Evolutionary conservation across 2,888 invertebrate species (phyloP).

Genomic region (Lutraria lutraria): DNA sequence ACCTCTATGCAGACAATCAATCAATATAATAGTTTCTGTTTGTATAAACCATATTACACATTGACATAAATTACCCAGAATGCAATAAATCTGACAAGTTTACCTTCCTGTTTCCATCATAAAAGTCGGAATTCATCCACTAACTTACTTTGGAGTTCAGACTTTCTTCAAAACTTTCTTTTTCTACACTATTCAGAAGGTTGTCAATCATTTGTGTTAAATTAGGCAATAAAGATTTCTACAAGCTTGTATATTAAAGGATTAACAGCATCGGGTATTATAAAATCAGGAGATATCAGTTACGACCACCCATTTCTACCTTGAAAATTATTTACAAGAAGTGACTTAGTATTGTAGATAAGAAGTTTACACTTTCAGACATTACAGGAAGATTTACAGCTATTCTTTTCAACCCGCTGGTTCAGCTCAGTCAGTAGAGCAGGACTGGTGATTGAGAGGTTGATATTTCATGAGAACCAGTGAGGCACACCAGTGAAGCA

Average conservation of each 20-base stretch:
- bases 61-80: constrained; percentile 36
- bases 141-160: neutral
- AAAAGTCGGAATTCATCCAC: constrained; percentile 14
- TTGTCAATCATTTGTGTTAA: constrained; percentile 41
- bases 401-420: too few species aligned
- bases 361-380: neutral
- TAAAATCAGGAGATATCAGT: constrained; percentile 28
- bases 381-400: neutral
- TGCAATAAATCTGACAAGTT: constrained; percentile 36
- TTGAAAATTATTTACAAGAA: constrained; percentile 12
- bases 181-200: neutral
- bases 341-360: neutral
- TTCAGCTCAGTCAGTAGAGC: too few species aligned
- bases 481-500: too few species aligned
- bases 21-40: neutral
- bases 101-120: constrained; percentile 27
- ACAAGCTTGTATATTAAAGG: constrained; percentile 33
- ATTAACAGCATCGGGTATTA: constrained; percentile 28
- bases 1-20: neutral
- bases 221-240: constrained; percentile 47
- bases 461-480: too few species aligned
- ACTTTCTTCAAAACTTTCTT: constrained; percentile 15
- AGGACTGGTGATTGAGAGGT: too few species aligned
- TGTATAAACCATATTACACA: constrained; percentile 8
- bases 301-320: constrained; percentile 41